A percentile compares a stretch with the other conserved stretches of the same genome.
Conservation (phyloP, 2,888 invertebrate genomes). For the Gastrophysa polygoni region DNA sequence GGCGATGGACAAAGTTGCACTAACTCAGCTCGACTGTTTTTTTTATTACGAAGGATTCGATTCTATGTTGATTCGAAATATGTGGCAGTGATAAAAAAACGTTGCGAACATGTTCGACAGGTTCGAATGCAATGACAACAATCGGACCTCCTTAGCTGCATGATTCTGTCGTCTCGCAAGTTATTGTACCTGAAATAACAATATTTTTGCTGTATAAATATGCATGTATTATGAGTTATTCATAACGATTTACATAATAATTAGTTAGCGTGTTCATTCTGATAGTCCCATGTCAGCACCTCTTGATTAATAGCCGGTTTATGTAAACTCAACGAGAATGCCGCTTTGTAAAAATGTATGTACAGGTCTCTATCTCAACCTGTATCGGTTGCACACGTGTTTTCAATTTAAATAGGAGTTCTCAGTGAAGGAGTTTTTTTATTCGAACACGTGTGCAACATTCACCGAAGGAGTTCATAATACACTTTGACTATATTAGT, state of each 20-base stretch:
- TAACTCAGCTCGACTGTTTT: too few relatives aligned
- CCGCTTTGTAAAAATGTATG: not conserved
- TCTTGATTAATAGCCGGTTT: constrained; percentile 31
- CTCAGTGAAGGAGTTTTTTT: not conserved
- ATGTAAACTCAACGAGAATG: constrained; percentile 25
- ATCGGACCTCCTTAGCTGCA: not conserved
- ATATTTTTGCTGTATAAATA: not conserved
- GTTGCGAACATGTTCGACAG: too few relatives aligned
- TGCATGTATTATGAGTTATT: constrained; percentile 2
- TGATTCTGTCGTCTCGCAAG: not conserved
- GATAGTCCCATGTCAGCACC: constrained; percentile 32
- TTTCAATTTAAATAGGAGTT: not conserved
- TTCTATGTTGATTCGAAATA: too few relatives aligned
- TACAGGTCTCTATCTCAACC: not conserved
- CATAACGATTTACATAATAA: constrained; percentile 21
- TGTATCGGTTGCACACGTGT: not conserved
- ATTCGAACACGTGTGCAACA: too few relatives aligned
- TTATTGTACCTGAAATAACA: not conserved
- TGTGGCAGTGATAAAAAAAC: too few relatives aligned
- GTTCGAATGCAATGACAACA: not conserved
- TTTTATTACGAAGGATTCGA: too few relatives aligned
- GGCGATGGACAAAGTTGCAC: too few relatives aligned
- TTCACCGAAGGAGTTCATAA: too few relatives aligned
- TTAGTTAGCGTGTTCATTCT: constrained; percentile 28
- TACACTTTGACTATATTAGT: too few relatives aligned